A percentile compares a stretch with the other conserved stretches of the same genome.
Evolutionary conservation across 2,888 invertebrate genomes (phyloP).

Genomic region (Pachycephus smyrnensis): DNA sequence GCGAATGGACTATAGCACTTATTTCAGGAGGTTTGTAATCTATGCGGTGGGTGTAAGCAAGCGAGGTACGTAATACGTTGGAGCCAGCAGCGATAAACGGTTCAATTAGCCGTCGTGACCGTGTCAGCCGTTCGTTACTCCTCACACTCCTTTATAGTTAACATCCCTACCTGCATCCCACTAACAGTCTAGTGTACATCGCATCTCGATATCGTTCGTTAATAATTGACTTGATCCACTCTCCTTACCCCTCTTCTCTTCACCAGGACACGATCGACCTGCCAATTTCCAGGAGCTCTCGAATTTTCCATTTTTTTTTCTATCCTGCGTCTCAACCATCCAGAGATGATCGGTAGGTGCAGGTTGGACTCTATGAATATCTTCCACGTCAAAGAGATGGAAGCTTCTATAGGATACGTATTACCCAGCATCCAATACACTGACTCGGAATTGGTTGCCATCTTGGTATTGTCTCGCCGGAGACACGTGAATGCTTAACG

Average conservation of each 20-base stretch:
- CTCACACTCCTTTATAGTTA: constrained; percentile 8
- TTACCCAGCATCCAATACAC: not conserved
- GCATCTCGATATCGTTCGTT: constrained; percentile 30
- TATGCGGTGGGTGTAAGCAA: constrained; percentile 29
- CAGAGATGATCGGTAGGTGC: not conserved
- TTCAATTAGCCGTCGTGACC: constrained; percentile 46
- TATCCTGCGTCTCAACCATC: not conserved
- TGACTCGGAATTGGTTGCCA: not conserved
- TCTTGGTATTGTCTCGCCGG: not conserved
- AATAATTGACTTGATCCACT: constrained; percentile 27
- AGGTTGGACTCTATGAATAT: not conserved
- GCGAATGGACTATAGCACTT: constrained; percentile 8
- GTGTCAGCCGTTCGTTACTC: constrained; percentile 43
- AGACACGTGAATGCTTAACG: not conserved
- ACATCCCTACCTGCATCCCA: constrained; percentile 13
- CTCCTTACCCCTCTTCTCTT: constrained; percentile 31
- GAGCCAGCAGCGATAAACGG: constrained; percentile 41
- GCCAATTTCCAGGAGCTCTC: constrained; percentile 40
- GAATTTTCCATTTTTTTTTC: constrained; percentile 27
- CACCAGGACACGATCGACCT: constrained; percentile 36
- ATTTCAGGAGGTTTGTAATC: not conserved
- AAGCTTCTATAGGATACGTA: not conserved
- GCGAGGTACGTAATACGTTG: constrained; percentile 32
- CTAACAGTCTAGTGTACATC: constrained; percentile 19
- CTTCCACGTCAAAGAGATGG: not conserved